Evolutionary conservation across 2,888 invertebrate genomes (phyloP).

Genomic region (Atethmia centrago): DNA sequence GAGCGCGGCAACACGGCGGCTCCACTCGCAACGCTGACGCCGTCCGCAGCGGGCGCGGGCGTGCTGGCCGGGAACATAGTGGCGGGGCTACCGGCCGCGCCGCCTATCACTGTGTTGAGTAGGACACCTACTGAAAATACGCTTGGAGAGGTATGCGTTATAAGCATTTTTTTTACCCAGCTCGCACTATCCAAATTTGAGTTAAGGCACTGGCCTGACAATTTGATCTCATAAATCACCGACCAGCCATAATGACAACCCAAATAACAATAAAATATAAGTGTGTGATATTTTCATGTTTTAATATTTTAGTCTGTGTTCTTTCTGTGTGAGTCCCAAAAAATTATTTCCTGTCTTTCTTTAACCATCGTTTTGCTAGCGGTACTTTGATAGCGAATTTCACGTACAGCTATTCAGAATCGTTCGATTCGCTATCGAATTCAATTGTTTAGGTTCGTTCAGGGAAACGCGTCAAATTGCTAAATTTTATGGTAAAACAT

Average conservation of each 20-base stretch:
- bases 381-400: not conserved
- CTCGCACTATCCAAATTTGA: not conserved
- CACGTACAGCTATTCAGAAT: no score
- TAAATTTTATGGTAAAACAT: no score
- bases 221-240: no score
- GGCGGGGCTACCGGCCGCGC: not conserved
- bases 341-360: no score
- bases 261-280: not conserved
- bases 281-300: no score
- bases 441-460: no score
- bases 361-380: no score
- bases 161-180: not conserved
- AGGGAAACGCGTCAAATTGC: no score
- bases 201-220: not conserved
- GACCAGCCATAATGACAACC: not conserved
- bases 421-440: no score
- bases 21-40: conserved; percentile 25
- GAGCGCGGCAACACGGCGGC: conserved; percentile 66
- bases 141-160: conserved; percentile 70
- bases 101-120: conserved; percentile 15
- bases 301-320: no score
- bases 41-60: conserved; percentile 3
- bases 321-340: no score
- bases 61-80: not conserved
- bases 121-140: conserved; percentile 57